Base-by-base conservation (phyloP, 2,113 vertebrate genomes). In the Dendropsophus ebraccatus region DNA sequence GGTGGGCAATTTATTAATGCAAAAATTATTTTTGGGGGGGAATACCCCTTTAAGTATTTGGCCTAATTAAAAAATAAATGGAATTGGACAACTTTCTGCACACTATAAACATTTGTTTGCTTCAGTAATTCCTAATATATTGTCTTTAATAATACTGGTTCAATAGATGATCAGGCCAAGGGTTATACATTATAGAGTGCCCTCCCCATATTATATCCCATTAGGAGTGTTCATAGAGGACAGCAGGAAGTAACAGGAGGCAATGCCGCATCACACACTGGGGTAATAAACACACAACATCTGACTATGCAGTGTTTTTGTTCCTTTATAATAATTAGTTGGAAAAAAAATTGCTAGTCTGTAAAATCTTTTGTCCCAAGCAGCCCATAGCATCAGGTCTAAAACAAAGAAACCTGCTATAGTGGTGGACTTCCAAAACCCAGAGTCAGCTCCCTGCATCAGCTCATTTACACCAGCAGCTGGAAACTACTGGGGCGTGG, bases 271-370 rank as follows among this genome's bases (percentile, higher is more conserved):
- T 52, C 47, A 50, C 45, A 30, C 5, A 28, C 73, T 16, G 41
- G 1, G 45, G 45, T 9, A 9, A 69, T 16, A 81, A 45, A 60
- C 19, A 52, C 62, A 23, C 17, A 87, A 62, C 28, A 47, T 82
- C 41, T 69, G 87, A 88, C 23, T 74, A 70, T 87, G 79, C 89
- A 89, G 65, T 91, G 89, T 88, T 70, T 91, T 89, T 88, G 88
- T 90, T 89, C 50, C 17, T 52, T 76, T 47, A 77, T 73, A 65
- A 69, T 37, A 45, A 84, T 86, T 11, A 69, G 78, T 75, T 78
- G 60, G n/a, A n/a, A n/a, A 86, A 88, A 77, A 77, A 87, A 21
- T 81, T 82, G 90, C 89, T 89, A 37, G 87, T 67, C 19, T 54
- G 70, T 90, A 89, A 89, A 88, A 88, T 89, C 88, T 81, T 85